Evolutionary conservation across 2,888 invertebrate species (phyloP).

Genomic region (Cataglyphis livida): DNA sequence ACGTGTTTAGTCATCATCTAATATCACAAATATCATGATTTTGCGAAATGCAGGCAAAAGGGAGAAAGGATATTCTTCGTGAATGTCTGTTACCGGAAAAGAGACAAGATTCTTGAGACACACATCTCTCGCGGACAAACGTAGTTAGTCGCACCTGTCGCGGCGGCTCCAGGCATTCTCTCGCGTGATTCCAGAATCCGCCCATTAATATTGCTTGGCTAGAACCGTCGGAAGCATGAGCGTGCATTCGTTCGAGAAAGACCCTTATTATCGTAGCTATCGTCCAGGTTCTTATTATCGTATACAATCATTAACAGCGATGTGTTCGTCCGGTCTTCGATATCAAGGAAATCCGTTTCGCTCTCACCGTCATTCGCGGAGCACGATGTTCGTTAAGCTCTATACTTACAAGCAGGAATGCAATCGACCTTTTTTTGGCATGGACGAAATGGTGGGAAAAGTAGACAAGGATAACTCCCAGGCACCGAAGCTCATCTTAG

Average conservation of each 20-base stretch:
- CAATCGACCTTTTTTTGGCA: background rate
- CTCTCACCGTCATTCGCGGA: background rate
- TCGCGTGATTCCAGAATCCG: conserved; percentile 45
- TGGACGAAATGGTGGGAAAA: background rate
- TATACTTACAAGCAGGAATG: background rate
- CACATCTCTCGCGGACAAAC: conserved; percentile 30
- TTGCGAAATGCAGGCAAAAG: background rate
- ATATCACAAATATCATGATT: conserved; percentile 1
- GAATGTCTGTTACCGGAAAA: conserved; percentile 1
- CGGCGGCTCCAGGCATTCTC: conserved; percentile 43
- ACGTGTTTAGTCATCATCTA: background rate
- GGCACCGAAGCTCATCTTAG: background rate
- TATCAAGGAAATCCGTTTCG: conserved; percentile 24
- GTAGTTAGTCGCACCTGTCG: conserved; percentile 66
- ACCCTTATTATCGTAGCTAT: conserved; percentile 57
- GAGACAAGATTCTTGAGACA: conserved; percentile 15
- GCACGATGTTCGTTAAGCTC: background rate
- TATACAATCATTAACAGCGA: conserved; percentile 25
- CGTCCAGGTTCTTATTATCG: conserved; percentile 51
- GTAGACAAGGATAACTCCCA: background rate
- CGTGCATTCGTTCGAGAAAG: conserved; percentile 25
- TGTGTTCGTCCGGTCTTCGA: conserved; percentile 16
- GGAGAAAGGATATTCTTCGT: background rate
- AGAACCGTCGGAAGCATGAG: conserved; percentile 41
- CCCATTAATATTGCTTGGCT: conserved; percentile 55